Conservation (phyloP, 2,888 invertebrate species). For the Pomacea canaliculata region DNA sequence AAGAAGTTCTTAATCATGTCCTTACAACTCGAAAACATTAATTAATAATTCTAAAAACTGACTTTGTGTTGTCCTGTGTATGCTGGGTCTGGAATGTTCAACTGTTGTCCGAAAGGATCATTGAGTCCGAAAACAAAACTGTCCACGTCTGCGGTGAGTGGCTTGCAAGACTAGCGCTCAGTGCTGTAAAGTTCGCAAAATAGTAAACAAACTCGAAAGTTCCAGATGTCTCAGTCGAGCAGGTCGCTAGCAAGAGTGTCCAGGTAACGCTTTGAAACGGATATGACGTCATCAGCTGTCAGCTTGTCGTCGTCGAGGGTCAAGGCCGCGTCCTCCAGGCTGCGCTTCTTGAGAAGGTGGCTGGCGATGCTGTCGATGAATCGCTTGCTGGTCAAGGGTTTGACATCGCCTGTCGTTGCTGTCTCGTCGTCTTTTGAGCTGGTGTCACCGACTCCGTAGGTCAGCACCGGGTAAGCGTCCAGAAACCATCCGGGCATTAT, state of each 20-base stretch:
- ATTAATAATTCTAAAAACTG: too few species aligned
- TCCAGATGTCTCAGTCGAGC: neutral
- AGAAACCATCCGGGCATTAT: neutral
- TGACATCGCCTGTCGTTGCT: neutral
- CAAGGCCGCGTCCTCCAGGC: neutral
- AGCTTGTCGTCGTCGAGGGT: neutral
- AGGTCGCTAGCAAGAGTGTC: neutral
- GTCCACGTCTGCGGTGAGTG: too few species aligned
- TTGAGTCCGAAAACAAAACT: too few species aligned
- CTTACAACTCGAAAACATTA: too few species aligned
- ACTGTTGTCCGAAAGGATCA: too few species aligned
- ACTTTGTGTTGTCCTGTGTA: too few species aligned
- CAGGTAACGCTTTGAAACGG: neutral
- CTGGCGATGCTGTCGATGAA: constrained; percentile 4
- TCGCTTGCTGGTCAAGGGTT: neutral
- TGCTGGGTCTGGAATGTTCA: too few species aligned
- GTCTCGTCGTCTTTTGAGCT: neutral
- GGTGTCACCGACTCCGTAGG: too few species aligned
- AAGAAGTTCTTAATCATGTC: too few species aligned
- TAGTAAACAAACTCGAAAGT: too few species aligned
- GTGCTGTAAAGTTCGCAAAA: too few species aligned
- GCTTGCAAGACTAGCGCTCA: too few species aligned
- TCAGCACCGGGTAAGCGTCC: neutral
- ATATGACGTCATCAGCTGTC: neutral
- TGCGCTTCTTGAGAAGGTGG: constrained; percentile 5